Conservation (phyloP, 2,888 invertebrate genomes). For the Eupithecia dodoneata region DNA sequence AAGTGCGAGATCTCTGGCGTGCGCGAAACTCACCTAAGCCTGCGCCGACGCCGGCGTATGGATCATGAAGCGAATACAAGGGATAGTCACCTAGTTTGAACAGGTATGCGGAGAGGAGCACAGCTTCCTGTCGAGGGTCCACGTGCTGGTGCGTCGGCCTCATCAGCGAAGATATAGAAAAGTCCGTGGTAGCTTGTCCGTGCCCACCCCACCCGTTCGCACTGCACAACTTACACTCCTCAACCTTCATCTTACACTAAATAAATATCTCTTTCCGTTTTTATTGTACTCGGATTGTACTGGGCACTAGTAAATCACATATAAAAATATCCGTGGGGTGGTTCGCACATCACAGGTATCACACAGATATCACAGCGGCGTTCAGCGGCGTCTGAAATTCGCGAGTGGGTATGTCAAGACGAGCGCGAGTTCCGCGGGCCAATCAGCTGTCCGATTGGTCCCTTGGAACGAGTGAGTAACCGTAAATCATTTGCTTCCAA, state of each 20-base stretch:
- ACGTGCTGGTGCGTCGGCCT: constrained; percentile 72
- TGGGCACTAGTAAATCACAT: constrained; percentile 83
- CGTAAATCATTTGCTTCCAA: constrained; percentile 42
- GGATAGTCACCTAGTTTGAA: constrained; percentile 83
- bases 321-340: constrained; percentile 81
- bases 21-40: constrained; percentile 76
- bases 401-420: constrained; percentile 44
- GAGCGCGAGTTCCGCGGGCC: constrained; percentile 41
- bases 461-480: constrained; percentile 42
- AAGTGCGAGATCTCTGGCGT: constrained; percentile 54
- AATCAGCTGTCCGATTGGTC: constrained; percentile 36
- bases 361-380: constrained; percentile 77
- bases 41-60: constrained; percentile 55
- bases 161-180: constrained; percentile 80
- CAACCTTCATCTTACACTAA: constrained; percentile 68
- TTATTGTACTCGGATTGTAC: constrained; percentile 85
- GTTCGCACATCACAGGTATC: constrained; percentile 77
- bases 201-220: constrained; percentile 75
- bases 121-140: constrained; percentile 76
- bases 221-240: constrained; percentile 81
- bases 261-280: constrained; percentile 74
- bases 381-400: constrained; percentile 71
- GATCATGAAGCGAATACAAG: constrained; percentile 80
- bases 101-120: constrained; percentile 81
- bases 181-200: constrained; percentile 71